Conservation (phyloP, 2,113 vertebrate species). For the Cyrtonyx montezumae region DNA sequence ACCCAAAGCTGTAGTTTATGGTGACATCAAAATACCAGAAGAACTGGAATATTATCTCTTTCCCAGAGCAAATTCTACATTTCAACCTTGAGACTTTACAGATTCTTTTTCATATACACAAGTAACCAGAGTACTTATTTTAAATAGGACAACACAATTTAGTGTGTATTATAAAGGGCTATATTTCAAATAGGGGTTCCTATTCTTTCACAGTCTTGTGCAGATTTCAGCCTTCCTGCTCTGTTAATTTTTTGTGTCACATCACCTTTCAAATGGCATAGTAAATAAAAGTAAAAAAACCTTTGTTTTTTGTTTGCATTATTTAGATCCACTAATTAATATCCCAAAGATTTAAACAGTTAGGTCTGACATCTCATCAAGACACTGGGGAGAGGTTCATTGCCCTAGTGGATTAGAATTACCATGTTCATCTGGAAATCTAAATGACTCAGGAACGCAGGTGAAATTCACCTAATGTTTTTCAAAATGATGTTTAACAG, state of each 20-base stretch:
- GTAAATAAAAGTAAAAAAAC: not conserved
- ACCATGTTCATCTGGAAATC: not conserved
- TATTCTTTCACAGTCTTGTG: not conserved
- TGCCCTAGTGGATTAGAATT: not conserved
- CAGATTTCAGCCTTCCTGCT: not conserved
- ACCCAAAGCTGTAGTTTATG: not conserved
- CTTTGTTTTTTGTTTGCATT: not conserved
- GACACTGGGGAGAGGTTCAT: not conserved
- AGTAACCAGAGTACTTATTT: not conserved
- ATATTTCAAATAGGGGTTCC: not conserved
- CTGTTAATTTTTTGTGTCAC: not conserved
- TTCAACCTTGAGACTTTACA: not conserved
- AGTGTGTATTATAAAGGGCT: not conserved
- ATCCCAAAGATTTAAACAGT: not conserved
- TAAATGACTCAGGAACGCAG: not conserved
- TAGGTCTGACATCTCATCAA: not conserved
- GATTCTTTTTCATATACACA: not conserved
- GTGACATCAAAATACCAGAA: not conserved
- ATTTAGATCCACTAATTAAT: not conserved
- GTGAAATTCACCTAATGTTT: not conserved
- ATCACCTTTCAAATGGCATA: not conserved
- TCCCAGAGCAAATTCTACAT: not conserved
- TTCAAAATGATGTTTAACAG: not conserved
- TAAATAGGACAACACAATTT: not conserved
- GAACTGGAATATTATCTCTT: not conserved